Conservation (phyloP, 1,140 invertebrate genomes). For the Leptonema lineaticorne region DNA sequence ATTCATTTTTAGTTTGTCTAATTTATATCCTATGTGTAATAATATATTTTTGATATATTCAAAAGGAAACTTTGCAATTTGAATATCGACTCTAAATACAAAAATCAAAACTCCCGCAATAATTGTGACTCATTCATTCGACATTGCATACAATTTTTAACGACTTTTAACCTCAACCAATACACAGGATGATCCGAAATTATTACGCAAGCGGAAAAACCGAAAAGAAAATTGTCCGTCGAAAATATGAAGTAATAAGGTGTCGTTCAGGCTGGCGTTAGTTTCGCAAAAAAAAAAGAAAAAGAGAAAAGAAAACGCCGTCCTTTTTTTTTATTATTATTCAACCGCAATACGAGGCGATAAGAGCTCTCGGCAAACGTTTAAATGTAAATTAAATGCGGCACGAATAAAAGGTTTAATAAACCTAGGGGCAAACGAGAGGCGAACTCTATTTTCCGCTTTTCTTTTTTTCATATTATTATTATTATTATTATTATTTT, state of each 20-base stretch:
- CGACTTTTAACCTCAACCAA: neutral
- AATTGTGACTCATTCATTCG: too few relatives aligned
- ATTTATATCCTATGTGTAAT: too few relatives aligned
- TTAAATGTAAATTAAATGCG: slow-evolving; percentile 40
- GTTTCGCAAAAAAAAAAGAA: too few relatives aligned
- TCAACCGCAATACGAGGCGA: slow-evolving; percentile 1
- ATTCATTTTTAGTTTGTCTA: too few relatives aligned
- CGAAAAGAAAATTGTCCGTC: slow-evolving; percentile 19
- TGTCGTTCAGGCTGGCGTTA: slow-evolving; percentile 12
- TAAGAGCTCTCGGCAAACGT: slow-evolving; percentile 32
- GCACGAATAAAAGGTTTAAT: slow-evolving; percentile 36
- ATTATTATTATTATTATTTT: neutral
- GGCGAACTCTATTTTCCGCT: neutral
- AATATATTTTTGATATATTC: too few relatives aligned
- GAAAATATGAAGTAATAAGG: slow-evolving; percentile 31
- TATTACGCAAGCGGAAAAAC: neutral
- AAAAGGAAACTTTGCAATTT: too few relatives aligned
- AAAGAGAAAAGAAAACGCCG: too few relatives aligned
- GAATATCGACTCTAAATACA: too few relatives aligned
- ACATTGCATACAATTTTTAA: neutral
- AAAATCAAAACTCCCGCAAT: too few relatives aligned
- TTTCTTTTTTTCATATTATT: neutral
- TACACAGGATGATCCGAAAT: slow-evolving; percentile 9
- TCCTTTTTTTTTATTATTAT: too few relatives aligned
- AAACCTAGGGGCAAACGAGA: slow-evolving; percentile 7